Base-by-base conservation (phyloP, 2,888 invertebrate species). In the Esperia sulphurella region DNA sequence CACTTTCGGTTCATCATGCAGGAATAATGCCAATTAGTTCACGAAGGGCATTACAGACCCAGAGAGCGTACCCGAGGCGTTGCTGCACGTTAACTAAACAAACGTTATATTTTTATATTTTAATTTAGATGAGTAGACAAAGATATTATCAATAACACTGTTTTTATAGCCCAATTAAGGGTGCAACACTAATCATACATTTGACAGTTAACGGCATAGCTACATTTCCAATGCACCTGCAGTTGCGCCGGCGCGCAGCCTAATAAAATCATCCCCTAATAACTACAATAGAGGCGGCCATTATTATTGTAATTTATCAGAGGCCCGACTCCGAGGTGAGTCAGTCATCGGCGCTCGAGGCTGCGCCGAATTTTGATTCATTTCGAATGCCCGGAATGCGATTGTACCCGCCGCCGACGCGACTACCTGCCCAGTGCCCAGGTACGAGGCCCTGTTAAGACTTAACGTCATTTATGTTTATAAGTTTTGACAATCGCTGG, bases 321-420 rank as follows among this genome's bases (percentile, higher is more conserved):
- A 64, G 69, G 77, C 69, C 65, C 65, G 58, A 21, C 21, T 21
- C 21, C 3, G 65, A 55, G 61, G 65, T 64, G 48, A 35, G 72
- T 79, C 73, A 75, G 72, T 79, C 75, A 77, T 71, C 71, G 71
- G 55, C 58, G 59, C 61, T 56, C 57, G 59, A 46, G 55, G 61
- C 62, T 71, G 75, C 70, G 67, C 60, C 75, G 80, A 83, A 78
- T 83, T 86, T 86, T 83, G 85, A 87, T 85, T 88, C 83, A 87
- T 85, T 84, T 84, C 76, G 79, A 75, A 80, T 83, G 82, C 61
- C 66, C 75, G 86, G 88, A 86, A 88, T 88, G 86, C 84, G 79
- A 87, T 88, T 87, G 86, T 85, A 65, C 66, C 62, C 66, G 76
- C 75, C 78, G 79, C 63, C 21, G 21, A 21, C n/a, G 21, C 5